phyloP scores from a whole-genome alignment of 2,797 vertebrate genomes.

The Neomorphus geoffroyi region DNA sequence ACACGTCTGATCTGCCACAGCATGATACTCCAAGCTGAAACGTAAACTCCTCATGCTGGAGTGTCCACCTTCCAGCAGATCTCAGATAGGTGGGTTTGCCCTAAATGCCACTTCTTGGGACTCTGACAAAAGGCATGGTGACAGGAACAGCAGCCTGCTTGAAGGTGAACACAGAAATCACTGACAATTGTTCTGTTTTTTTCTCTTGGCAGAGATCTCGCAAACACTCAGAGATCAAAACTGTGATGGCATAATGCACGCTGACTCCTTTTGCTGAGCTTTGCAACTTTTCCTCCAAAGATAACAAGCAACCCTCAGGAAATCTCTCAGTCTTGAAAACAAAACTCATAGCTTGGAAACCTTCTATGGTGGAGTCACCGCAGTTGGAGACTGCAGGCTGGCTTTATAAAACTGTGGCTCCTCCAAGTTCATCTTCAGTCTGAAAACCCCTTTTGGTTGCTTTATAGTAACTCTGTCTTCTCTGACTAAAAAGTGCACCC shows the following conservation, averaged over 20 bases:
- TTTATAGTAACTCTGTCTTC: background rate
- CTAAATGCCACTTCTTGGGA: background rate
- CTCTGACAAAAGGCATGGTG: background rate
- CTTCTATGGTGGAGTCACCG: background rate
- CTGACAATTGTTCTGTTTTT: background rate
- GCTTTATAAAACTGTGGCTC: background rate
- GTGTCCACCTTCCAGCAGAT: background rate
- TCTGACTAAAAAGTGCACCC: background rate
- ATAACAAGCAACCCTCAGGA: background rate
- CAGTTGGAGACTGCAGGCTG: background rate
- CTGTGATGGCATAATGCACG: accelerated
- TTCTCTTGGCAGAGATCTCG: background rate
- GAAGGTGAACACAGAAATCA: background rate
- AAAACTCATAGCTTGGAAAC: background rate
- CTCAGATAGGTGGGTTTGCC: background rate
- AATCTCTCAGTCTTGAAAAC: background rate
- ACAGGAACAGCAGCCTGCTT: background rate
- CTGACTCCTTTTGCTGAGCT: background rate
- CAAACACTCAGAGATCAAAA: background rate
- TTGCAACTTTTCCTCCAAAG: background rate
- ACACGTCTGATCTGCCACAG: background rate
- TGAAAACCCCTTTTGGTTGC: background rate
- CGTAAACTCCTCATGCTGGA: background rate
- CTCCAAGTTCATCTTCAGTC: background rate
- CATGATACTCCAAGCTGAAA: background rate